These are phyloP conservation scores for Acanthurus tractus DNA, from an alignment of 2,797 vertebrate species.

Conservation along the genomic window DNA sequence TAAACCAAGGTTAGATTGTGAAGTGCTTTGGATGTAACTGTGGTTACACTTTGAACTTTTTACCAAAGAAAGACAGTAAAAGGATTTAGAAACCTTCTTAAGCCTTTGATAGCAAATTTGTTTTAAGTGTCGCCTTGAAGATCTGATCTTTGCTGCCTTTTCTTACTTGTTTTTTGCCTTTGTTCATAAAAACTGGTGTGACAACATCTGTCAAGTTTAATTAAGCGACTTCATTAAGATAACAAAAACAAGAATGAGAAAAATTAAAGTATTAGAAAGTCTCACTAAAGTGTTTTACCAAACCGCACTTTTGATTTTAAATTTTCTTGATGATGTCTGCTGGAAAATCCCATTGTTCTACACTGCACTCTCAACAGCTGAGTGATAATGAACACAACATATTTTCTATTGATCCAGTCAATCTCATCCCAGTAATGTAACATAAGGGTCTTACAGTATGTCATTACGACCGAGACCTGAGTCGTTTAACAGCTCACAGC, in stretches of 20 bases:
- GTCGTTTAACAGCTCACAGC: slow-evolving; percentile 42
- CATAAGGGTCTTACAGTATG: slow-evolving; percentile 28
- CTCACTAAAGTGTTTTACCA: not conserved
- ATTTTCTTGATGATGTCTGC: not conserved
- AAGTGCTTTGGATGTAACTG: not conserved
- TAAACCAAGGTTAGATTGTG: not conserved
- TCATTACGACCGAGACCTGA: slow-evolving; percentile 30
- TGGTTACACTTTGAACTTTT: not conserved
- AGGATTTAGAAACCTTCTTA: not conserved
- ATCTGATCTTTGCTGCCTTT: not conserved
- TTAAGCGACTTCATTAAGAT: not conserved
- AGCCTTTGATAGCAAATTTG: not conserved
- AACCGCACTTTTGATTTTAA: not conserved
- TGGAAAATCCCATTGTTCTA: not conserved
- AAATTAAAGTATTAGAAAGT: not conserved
- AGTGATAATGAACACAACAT: slow-evolving; percentile 27
- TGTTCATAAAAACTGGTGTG: slow-evolving; percentile 1
- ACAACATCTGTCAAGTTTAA: slow-evolving; percentile 1
- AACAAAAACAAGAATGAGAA: not conserved
- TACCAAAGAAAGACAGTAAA: not conserved
- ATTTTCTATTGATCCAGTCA: slow-evolving; percentile 46
- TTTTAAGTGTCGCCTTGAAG: not conserved
- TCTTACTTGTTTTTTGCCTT: not conserved
- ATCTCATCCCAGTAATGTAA: slow-evolving; percentile 16
- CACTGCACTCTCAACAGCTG: slow-evolving; percentile 11